Conservation (phyloP, 2,113 vertebrate species). For the Rhombomys opimus region DNA sequence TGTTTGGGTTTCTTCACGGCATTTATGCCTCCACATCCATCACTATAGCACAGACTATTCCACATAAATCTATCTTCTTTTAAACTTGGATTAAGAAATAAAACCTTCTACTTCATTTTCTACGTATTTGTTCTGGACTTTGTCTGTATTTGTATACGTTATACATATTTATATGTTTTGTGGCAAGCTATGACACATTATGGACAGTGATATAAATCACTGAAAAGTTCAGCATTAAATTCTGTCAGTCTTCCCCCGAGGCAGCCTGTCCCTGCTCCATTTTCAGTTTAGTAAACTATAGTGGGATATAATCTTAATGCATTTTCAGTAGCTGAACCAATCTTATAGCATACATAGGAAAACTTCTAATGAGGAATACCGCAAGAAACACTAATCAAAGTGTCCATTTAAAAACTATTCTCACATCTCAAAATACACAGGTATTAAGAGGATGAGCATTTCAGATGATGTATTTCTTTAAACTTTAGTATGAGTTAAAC, state of each 20-base stretch:
- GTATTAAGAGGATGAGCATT: neutral
- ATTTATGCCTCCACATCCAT: neutral
- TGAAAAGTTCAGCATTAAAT: neutral
- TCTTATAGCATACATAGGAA: neutral
- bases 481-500: neutral
- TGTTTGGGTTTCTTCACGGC: too few relatives aligned
- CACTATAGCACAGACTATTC: neutral
- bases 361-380: neutral
- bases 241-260: neutral
- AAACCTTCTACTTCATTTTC: neutral
- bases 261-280: neutral
- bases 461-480: neutral
- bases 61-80: neutral
- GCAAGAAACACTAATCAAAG: neutral
- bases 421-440: neutral
- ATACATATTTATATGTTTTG: neutral
- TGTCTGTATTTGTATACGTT: neutral
- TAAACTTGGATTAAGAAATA: neutral
- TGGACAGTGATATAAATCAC: neutral
- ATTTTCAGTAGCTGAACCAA: neutral
- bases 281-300: neutral
- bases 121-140: neutral
- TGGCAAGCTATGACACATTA: neutral
- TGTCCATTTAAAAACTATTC: neutral
- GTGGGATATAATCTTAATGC: neutral